Base-by-base conservation (phyloP, 23 tunicate genomes). In the Trididemnum miniatum region DNA sequence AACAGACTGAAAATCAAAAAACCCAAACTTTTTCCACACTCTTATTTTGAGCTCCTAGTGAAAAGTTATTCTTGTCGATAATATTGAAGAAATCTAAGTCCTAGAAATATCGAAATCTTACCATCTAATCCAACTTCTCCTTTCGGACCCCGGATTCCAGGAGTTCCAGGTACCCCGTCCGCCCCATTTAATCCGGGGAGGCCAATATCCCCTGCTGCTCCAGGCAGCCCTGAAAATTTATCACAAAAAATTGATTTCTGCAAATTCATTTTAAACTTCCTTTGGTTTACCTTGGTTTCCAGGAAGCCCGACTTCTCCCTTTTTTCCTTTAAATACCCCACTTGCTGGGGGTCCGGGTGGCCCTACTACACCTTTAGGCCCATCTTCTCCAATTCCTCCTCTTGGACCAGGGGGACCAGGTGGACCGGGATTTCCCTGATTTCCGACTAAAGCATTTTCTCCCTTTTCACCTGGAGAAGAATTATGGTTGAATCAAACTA, bases 261-360 rank as follows among this genome's bases (percentile, higher is more conserved):
- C n/a, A n/a, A n/a, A n/a, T n/a, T n/a, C n/a, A n/a, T n/a, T n/a
- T n/a, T n/a, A n/a, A n/a, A n/a, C n/a, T n/a, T n/a, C n/a, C n/a
- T n/a, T n/a, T n/a, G n/a, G n/a, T n/a, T n/a, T n/a, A 87, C 91
- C 91, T 52, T 52, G 38, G 20, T 12, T 12, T 38, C 91, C 91
- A 63, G 85, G 67, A 5, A 74, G 35, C 2, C 91, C 91, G 37
- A 34, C 20, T 30, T 30, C 71, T 28, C 91, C 91, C 54, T 87
- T 80, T 18, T 51, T 50, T 35, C 91, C 91, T 51, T 73, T 87
- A 0, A 87, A 60, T 20, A 34, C 31, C 1, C 91, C 91, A 62
- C 77, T 81, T 38, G 91, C 85, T 9, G 91, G 81, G 18, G 66
- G 78, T 30, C 96, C 96, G 27, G 86, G 89, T 35, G 51, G 87